Conservation (phyloP, 2,797 vertebrate genomes). For the Eospalax fontanierii region DNA sequence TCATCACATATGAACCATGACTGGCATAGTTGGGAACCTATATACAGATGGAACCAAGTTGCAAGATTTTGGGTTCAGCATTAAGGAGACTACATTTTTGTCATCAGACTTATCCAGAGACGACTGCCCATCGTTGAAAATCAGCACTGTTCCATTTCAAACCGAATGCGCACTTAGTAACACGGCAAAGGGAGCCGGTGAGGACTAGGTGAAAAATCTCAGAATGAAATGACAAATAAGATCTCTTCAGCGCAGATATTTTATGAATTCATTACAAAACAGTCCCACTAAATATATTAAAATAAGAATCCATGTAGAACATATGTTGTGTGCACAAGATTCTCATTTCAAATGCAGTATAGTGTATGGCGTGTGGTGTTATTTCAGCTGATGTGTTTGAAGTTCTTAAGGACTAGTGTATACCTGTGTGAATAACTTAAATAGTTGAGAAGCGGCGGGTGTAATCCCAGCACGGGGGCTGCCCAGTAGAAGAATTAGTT, state of each 20-base stretch:
- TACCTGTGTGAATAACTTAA: no score
- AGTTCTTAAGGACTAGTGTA: not conserved
- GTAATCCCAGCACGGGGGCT: not conserved
- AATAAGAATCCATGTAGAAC: not conserved
- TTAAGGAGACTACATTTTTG: not conserved
- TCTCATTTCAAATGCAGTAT: slow-evolving; percentile 35
- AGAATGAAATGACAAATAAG: not conserved
- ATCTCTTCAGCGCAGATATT: not conserved
- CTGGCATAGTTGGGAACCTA: not conserved
- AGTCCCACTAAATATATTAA: not conserved
- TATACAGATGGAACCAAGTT: not conserved
- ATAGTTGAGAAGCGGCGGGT: no score
- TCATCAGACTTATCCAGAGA: not conserved
- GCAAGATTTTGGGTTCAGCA: not conserved
- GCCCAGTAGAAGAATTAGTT: not conserved
- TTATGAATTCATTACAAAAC: not conserved
- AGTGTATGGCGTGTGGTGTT: not conserved
- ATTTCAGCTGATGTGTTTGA: not conserved
- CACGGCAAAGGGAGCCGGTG: not conserved
- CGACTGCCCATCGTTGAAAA: not conserved
- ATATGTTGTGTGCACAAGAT: not conserved
- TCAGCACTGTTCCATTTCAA: not conserved
- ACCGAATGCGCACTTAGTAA: not conserved
- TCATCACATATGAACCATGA: slow-evolving; percentile 14
- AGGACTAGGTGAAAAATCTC: not conserved